Conservation (phyloP, 2,888 invertebrate genomes). For the Microctonus aethiopoides region DNA sequence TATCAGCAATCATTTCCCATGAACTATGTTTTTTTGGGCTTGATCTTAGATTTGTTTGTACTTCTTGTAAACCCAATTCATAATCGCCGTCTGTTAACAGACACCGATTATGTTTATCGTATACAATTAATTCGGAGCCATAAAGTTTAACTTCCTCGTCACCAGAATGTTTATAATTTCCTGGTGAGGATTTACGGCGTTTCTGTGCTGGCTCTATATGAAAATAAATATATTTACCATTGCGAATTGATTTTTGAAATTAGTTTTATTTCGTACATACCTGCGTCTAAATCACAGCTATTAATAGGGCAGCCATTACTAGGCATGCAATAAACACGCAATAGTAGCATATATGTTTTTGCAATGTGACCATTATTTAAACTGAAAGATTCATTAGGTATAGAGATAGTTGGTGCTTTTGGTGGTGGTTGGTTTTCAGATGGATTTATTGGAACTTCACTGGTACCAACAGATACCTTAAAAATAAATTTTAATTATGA, state of each 20-base stretch:
- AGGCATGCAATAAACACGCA: conserved; percentile 74
- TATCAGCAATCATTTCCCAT: conserved; percentile 75
- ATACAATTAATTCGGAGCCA: conserved; percentile 86
- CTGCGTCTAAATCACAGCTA: conserved; percentile 67
- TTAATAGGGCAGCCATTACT: conserved; percentile 61
- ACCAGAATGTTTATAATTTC: conserved; percentile 57
- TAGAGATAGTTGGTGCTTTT: conserved; percentile 83
- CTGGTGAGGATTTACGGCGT: conserved; percentile 73
- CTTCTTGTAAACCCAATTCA: conserved; percentile 85
- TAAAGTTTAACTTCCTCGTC: conserved; percentile 73
- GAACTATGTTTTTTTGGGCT: conserved; percentile 79
- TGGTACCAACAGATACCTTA: conserved; percentile 77
- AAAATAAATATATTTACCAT: neutral
- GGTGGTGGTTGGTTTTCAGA: conserved; percentile 74
- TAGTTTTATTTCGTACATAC: conserved; percentile 43
- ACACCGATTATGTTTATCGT: conserved; percentile 90
- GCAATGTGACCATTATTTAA: conserved; percentile 82
- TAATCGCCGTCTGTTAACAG: conserved; percentile 90
- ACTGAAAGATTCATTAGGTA: conserved; percentile 87
- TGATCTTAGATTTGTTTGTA: conserved; percentile 67
- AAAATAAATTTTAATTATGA: conserved; percentile 21
- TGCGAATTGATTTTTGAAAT: neutral
- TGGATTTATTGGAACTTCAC: conserved; percentile 82
- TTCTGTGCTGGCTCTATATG: conserved; percentile 77
- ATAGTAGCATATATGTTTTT: conserved; percentile 83